Base-by-base conservation (phyloP, 2,113 vertebrate genomes). In the Solenodon paradoxus region DNA sequence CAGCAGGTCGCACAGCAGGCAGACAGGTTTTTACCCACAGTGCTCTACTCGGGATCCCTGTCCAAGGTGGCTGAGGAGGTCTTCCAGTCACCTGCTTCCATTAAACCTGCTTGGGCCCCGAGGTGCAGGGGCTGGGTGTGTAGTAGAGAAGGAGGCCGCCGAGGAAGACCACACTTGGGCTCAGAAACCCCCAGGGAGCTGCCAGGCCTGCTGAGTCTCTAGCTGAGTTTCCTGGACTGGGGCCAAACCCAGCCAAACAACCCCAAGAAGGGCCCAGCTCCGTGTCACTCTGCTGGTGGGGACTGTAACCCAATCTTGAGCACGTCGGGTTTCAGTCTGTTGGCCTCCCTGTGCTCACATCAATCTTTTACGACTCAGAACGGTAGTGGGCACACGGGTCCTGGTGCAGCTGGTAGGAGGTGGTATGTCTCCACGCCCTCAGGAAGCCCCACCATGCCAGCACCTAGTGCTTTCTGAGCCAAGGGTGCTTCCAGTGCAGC, bases 301-400 rank as follows among this genome's bases (percentile, higher is more conserved):
- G 15, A 20, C 55, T 66, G 85, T 66, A 90, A 88, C 38, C 71
- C 17, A 40, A 78, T 49, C 81, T 1, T 13, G 20, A 81, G 47
- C 35, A 30, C 5, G 32, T 9, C 13, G 79, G 26, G 38, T 63
- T 93, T 83, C 87, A 95, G 82, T 68, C 57, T 0, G 3, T 35
- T 61, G 82, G 57, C 53, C 49, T 88, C 55, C 79, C 49, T 32
- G 74, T 1, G 3, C 35, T 13, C 35, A 80, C 51, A 71, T 95
- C 64, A 95, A 83, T 94, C 66, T 92, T 96, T 92, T 35, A 97
- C 68, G 80, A 79, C 53, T 90, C 49, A 57, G 57, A 89, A 42
- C 47, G 42, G 16, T 64, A 66, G 72, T 6, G n/a, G 8, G 61
- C 35, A 16, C 13, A 2, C 72, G 77, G 66, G 24, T 47, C 28